Conservation (phyloP, 2,888 invertebrate species). For the Meteorus cinctellus region DNA sequence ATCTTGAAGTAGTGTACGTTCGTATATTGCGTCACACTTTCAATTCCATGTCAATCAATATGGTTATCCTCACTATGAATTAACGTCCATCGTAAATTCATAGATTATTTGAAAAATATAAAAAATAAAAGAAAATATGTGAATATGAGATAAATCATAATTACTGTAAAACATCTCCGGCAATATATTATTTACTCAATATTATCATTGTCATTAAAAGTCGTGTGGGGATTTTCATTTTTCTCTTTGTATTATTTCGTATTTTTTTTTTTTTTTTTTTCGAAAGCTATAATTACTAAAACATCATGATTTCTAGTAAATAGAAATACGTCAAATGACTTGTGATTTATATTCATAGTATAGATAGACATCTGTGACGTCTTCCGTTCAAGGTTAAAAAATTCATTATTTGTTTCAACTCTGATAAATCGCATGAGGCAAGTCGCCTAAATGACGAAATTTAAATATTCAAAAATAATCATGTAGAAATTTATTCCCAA, state of each 20-base stretch:
- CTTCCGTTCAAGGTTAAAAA: neutral
- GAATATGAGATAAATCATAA: neutral
- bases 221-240: neutral
- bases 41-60: neutral
- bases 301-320: neutral
- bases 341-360: constrained; percentile 1
- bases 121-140: neutral
- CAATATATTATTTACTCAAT: neutral
- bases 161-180: neutral
- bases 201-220: neutral
- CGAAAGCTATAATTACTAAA: neutral
- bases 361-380: neutral
- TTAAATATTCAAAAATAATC: neutral
- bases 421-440: neutral
- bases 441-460: neutral
- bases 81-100: too few relatives aligned
- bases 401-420: neutral
- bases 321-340: neutral
- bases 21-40: neutral
- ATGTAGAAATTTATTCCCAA: neutral
- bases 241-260: neutral
- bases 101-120: neutral
- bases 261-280: neutral
- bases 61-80: neutral
- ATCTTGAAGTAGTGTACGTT: too few relatives aligned